These are phyloP conservation scores for Tragulus kanchil DNA, from an alignment of 2,113 vertebrate genomes.

Conservation along the genomic window DNA sequence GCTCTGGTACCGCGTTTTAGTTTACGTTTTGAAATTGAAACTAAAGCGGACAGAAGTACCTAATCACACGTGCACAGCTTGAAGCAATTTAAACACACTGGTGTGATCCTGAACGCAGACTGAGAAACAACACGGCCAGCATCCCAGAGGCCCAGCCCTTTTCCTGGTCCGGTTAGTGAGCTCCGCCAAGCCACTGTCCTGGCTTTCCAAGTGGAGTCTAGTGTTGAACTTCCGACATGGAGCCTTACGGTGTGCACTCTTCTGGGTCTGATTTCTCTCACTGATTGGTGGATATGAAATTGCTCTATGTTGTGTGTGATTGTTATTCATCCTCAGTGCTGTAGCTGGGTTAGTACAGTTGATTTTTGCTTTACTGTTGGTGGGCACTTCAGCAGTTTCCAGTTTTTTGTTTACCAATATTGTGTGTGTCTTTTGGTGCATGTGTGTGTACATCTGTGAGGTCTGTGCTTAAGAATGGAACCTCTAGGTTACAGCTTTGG, in stretches of 20 bases:
- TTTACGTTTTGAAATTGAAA: not conserved
- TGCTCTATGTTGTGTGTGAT: accelerated
- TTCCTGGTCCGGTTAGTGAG: no score
- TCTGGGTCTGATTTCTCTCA: not conserved
- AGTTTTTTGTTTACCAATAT: not conserved
- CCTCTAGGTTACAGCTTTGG: not conserved
- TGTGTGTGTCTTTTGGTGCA: not conserved
- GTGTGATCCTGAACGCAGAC: not conserved
- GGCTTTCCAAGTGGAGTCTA: not conserved
- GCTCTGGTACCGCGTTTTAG: not conserved
- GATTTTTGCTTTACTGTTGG: not conserved
- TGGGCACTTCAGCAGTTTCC: not conserved
- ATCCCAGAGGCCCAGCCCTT: not conserved
- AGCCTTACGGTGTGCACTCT: not conserved
- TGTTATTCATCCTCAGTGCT: not conserved
- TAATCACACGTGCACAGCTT: accelerated
- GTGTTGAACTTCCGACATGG: not conserved
- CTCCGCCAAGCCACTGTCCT: not conserved
- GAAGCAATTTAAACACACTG: not conserved
- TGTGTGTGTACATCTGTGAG: not conserved
- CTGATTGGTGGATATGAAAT: not conserved
- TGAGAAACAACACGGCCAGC: not conserved
- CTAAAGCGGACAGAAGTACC: not conserved
- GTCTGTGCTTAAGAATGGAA: not conserved
- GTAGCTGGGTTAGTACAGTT: not conserved